A percentile compares a stretch with the other conserved stretches of the same genome.
Evolutionary conservation across 2,797 vertebrate species (phyloP).

Genomic region (Pseudochaenichthys georgianus): DNA sequence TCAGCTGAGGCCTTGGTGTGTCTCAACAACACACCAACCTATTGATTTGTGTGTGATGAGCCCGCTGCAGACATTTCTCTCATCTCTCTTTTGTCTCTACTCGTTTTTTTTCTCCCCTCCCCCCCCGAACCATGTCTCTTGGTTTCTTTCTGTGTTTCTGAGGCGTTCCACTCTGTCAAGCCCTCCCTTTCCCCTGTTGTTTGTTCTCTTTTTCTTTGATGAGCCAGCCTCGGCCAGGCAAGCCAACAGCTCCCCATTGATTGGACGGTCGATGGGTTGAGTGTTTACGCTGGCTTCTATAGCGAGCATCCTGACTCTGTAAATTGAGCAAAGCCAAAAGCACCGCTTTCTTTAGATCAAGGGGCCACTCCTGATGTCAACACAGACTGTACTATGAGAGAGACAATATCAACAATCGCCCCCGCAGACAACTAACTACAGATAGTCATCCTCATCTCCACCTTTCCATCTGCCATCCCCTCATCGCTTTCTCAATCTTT

Average conservation of each 20-base stretch:
- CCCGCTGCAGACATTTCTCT: conserved; percentile 56
- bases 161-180: conserved; percentile 74
- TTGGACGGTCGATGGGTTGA: conserved; percentile 80
- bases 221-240: conserved; percentile 67
- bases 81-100: conserved; percentile 57
- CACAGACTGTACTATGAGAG: conserved; percentile 32
- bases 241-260: conserved; percentile 77
- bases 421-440: conserved; percentile 28
- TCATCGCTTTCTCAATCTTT: conserved; percentile 49
- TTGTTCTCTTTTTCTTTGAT: conserved; percentile 79
- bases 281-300: conserved; percentile 70
- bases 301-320: conserved; percentile 67
- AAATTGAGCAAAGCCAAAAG: conserved; percentile 75
- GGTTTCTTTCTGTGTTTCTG: conserved; percentile 63
- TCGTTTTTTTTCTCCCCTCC: not conserved
- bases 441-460: conserved; percentile 50
- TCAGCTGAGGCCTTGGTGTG: conserved; percentile 43
- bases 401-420: conserved; percentile 38
- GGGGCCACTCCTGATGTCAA: conserved; percentile 51
- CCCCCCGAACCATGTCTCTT: conserved; percentile 27
- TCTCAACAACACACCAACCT: conserved; percentile 60
- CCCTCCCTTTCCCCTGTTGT: conserved; percentile 69
- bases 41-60: conserved; percentile 71
- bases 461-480: conserved; percentile 45
- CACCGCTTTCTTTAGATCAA: conserved; percentile 62